Evolutionary conservation across 1,140 invertebrate species (phyloP), one percentile per base, ranked within the genome.

Genomic region (Drosophila gunungcola): DNA sequence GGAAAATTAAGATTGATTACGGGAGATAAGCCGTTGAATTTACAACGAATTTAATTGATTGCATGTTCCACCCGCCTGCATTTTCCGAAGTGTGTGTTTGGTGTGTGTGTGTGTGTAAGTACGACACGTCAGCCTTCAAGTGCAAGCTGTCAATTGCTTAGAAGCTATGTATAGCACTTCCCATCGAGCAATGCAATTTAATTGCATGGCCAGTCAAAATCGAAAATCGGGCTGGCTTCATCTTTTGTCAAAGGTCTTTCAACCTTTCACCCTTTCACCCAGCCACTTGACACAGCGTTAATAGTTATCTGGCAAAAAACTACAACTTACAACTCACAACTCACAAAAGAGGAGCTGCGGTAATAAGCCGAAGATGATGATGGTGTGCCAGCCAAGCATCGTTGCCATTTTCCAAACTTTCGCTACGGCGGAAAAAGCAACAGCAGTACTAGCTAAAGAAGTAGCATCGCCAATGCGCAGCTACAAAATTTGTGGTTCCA

Each of bases 31-130:
- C 80, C 83, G 76, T 80, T 89, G 84, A 88, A 88, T 88, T 88
- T 88, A 88, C 83, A 88, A 89, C 83, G 80, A 89, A 89, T 89
- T 88, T 89, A 88, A 88, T 88, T 88, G 84, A 88, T 88, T 88
- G 83, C 84, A 88, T 84, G 84, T 83, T 78, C 80, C 80, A 89
- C 63, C 78, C 68, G 57, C 63, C 60, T 76, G 67, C 56, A 38
- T 51, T 53, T 16, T 38, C 38, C 27, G 6, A 48, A 32, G 56
- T 45, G 41, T 38, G 34, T n/a, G 34, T 53, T 1, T 6, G 29
- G 29, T 32, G 36, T 42, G 56, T 42, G 34, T 51, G 41, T 21
- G 29, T 53, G 13, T 42, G 67, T 42, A 25, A 58, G 43, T 32
- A 38, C 13, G 65, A 70, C 39, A 55, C 52, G 62, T 78, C 82